Base-by-base conservation (phyloP, 2,113 vertebrate genomes). In the Rhinolophus sinicus region DNA sequence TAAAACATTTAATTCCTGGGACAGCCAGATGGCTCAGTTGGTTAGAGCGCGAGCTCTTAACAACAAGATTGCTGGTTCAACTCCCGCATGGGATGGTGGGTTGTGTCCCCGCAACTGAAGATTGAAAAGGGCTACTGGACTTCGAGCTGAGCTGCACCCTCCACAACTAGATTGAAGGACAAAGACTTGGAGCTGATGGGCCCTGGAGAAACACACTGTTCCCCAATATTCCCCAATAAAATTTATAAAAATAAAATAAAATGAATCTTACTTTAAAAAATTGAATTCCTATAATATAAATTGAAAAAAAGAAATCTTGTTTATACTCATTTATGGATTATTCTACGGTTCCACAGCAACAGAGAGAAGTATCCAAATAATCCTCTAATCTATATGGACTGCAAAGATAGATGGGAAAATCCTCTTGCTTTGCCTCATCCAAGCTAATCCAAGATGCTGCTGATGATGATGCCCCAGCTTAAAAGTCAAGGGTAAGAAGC, bases 1-100 rank as follows among this genome's bases (percentile, higher is more conserved):
- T 3, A 5, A 95, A 95, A 93, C 95, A 73, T 83, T 14, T 92
- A 91, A 95, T 97, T 97, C 15, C 21, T 44, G 40, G 40, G 40
- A 6, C 40, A 44, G 40, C 40, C 40, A 7, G 40, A 44, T 44
- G 6, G 40, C 40, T 44, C 40, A 44, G 40, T 44, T 44, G 40
- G 40, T 44, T 44, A 44, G 40, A 44, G 4, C 40, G 7, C 7
- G 40, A 44, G 40, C 40, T 44, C 40, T 44, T 44, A 44, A 44
- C 40, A 44, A 44, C 40, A 6, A 44, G 40, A 6, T 44, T 44
- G 40, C 40, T 44, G 40, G 40, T 44, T 44, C 40, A 44, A 44
- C 7, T 44, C 40, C 40, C 6, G 40, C 40, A 44, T 44, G 40
- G 40, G 40, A 44, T 44, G 40, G 40, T 44, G 40, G 40, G 40